Conservation (phyloP, 2,113 vertebrate species). For the Athene cunicularia region DNA sequence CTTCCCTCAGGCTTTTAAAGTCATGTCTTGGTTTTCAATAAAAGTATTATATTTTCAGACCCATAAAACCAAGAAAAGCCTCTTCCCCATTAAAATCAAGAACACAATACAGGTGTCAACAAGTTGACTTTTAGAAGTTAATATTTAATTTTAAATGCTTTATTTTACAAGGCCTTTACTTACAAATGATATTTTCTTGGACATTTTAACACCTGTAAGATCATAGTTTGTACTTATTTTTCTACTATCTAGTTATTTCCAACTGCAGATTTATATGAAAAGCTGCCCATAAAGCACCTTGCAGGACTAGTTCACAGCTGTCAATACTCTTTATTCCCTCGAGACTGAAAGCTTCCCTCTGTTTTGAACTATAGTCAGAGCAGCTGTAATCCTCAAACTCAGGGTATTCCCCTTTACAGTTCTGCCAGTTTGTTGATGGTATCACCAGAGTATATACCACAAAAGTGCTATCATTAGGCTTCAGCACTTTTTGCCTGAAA, state of each 20-base stretch:
- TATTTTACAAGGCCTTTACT: background rate
- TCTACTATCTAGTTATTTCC: background rate
- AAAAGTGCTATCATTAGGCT: background rate
- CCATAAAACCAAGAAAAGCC: background rate
- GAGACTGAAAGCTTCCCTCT: background rate
- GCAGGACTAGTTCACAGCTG: background rate
- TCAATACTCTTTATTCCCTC: background rate
- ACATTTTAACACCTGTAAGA: background rate
- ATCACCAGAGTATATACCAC: background rate
- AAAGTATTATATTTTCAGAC: background rate
- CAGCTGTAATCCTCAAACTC: background rate
- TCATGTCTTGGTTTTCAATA: background rate
- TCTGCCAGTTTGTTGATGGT: background rate
- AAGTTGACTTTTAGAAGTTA: background rate
- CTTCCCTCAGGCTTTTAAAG: background rate
- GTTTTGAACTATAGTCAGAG: background rate
- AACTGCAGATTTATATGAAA: background rate
- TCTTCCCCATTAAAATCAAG: background rate
- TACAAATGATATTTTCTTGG: background rate
- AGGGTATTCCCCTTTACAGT: background rate
- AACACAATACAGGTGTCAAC: background rate
- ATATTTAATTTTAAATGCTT: background rate
- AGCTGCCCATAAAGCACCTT: background rate
- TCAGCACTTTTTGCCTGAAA: background rate
- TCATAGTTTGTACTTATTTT: background rate